A percentile compares a stretch with the other conserved stretches of the same genome.
Evolutionary conservation across 2,797 vertebrate genomes (phyloP).

Genomic region (Simalia tracyae): DNA sequence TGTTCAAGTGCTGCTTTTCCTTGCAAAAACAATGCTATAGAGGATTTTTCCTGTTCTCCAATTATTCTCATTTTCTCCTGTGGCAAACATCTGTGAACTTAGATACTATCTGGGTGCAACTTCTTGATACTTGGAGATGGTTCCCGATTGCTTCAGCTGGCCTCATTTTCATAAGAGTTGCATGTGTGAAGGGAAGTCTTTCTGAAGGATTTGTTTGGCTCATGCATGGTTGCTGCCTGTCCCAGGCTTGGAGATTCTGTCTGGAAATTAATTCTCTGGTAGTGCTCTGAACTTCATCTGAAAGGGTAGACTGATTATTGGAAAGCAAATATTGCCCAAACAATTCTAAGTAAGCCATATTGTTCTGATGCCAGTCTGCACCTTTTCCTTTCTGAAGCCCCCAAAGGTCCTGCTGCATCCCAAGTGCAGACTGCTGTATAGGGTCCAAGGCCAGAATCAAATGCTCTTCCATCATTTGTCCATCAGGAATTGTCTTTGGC

Average conservation of each 20-base stretch:
- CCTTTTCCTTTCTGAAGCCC: no score
- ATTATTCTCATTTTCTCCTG: no score
- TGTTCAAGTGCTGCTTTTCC: background rate
- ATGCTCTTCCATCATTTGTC: background rate
- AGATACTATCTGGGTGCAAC: background rate
- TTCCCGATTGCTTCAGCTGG: background rate
- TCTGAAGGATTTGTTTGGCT: background rate
- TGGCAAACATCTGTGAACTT: background rate
- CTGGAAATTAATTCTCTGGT: background rate
- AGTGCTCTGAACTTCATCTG: background rate
- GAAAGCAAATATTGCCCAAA: no score
- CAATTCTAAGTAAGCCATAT: background rate
- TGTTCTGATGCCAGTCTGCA: background rate
- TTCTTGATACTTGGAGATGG: background rate
- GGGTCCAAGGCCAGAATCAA: no score
- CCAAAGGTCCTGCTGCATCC: background rate
- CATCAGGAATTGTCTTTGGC: background rate
- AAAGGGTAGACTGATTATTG: background rate
- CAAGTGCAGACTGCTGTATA: background rate
- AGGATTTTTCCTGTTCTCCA: background rate
- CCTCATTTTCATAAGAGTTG: background rate
- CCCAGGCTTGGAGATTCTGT: no score
- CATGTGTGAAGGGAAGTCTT: background rate
- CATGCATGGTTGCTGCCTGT: background rate
- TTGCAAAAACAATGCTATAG: background rate